Base-by-base conservation (phyloP, 2,888 invertebrate genomes). In the Amblyjoppa proteus region DNA sequence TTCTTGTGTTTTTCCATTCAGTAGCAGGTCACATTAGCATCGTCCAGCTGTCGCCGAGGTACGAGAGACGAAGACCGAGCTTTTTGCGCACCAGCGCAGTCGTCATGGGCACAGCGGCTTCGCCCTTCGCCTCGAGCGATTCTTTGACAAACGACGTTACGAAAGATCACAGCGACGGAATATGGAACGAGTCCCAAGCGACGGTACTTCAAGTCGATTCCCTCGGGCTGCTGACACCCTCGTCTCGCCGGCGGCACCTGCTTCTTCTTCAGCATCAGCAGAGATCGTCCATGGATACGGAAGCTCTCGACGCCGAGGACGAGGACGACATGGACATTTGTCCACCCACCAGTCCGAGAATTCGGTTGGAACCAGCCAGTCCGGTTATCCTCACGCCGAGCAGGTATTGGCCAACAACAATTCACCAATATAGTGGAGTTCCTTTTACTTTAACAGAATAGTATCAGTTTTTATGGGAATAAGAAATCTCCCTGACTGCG, bases 181-280 rank as follows among this genome's bases (percentile, higher is more conserved):
- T 97, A 91, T 98, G 98, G 97, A 98, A 98, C 94, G 98, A 98
- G 94, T 98, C 98, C 13, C 98, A 98, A 94, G 96, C 97, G 9
- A 98, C 97, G 0, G 97, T 98, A 20, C 95, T 97, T 51, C 97
- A 97, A 94, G 96, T 96, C 0, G 97, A 97, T 91, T 96, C 96
- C 20, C 94, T 96, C 73, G 95, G 96, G 53, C 93, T 97, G 76
- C 92, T 97, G 45, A 97, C 98, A 28, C 97, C 98, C 0, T 97
- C 97, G 7, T 97, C 97, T 0, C 96, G 97, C 91, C 95, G 97
- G 89, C 97, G 97, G 94, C 97, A 97, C 91, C 95, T 97, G 51
- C 94, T 98, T 53, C 94, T 97, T 89, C 94, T 97, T 75, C 97
- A 97, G 92, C 98, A 98, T 93, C 97, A 97, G 92, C 98, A 98